Percentiles rank a stretch among this genome's conserved stretches.
Conservation (phyloP, 2,888 invertebrate genomes). For the Gryllus longicercus region DNA sequence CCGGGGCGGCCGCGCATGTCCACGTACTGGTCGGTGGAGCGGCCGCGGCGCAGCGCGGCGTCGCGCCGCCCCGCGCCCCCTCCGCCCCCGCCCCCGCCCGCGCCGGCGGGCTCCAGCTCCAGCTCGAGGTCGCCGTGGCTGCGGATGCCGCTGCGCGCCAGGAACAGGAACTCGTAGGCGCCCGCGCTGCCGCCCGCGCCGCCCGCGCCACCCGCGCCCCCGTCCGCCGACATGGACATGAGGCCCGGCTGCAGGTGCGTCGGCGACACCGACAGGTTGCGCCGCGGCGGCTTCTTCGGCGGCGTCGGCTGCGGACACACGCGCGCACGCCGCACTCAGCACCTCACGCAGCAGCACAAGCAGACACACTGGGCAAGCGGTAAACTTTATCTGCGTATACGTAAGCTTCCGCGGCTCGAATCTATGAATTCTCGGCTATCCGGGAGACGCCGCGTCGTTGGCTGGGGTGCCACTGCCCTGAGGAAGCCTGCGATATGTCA, state of each 20-base stretch:
- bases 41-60: constrained; percentile 59
- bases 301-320: constrained; percentile 64
- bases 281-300: constrained; percentile 83
- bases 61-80: constrained; percentile 44
- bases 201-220: constrained; percentile 45
- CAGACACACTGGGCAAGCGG: too few relatives aligned
- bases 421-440: too few relatives aligned
- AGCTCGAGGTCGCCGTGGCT: constrained; percentile 71
- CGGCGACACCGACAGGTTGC: constrained; percentile 81
- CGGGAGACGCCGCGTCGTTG: too few relatives aligned
- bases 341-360: too few relatives aligned
- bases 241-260: constrained; percentile 60
- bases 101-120: constrained; percentile 43
- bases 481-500: too few relatives aligned
- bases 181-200: constrained; percentile 49
- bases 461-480: too few relatives aligned
- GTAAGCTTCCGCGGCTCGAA: too few relatives aligned
- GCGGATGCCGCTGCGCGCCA: constrained; percentile 63
- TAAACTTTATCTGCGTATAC: too few relatives aligned
- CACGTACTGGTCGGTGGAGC: constrained; percentile 75
- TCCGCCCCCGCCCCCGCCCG: constrained; percentile 44
- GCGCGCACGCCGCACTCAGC: too few relatives aligned
- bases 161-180: constrained; percentile 61
- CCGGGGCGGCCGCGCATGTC: constrained; percentile 59
- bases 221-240: constrained; percentile 56